Percentiles rank a stretch among this genome's conserved stretches.
Conservation (phyloP, 2,888 invertebrate species). For the Eueremaeus valkanovi region DNA sequence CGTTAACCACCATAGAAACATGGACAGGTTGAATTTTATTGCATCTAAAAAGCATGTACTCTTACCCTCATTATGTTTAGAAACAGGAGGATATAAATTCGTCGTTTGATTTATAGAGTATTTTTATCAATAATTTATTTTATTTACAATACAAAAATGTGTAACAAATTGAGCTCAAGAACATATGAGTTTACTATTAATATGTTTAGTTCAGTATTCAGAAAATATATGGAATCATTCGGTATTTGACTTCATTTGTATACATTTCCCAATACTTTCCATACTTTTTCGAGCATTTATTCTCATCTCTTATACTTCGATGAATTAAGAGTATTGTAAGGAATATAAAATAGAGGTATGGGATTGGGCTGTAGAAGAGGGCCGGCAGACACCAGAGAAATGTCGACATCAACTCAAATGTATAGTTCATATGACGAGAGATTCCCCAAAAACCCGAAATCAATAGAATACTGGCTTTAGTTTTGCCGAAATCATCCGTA, state of each 20-base stretch:
- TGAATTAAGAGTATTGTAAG: slow-evolving; percentile 56
- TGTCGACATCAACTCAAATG: slow-evolving; percentile 58
- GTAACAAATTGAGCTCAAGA: too few species aligned
- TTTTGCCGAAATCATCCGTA: slow-evolving; percentile 14
- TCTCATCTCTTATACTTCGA: slow-evolving; percentile 58
- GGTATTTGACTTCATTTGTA: slow-evolving; percentile 56
- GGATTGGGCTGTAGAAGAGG: slow-evolving; percentile 53
- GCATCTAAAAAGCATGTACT: too few species aligned
- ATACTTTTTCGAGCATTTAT: slow-evolving; percentile 59
- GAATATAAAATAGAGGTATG: slow-evolving; percentile 57
- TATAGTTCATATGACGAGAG: slow-evolving; percentile 61
- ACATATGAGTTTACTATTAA: too few species aligned
- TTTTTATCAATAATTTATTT: too few species aligned
- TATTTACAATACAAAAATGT: too few species aligned
- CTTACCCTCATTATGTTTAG: too few species aligned
- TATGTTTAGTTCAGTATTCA: too few species aligned
- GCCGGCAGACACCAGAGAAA: slow-evolving; percentile 57
- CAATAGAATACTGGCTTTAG: slow-evolving; percentile 55
- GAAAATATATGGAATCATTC: slow-evolving; percentile 58
- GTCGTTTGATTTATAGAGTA: too few species aligned
- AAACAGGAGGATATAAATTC: too few species aligned
- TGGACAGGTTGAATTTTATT: too few species aligned
- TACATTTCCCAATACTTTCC: slow-evolving; percentile 58
- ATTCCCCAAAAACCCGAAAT: slow-evolving; percentile 61
- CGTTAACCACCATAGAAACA: too few species aligned